phyloP scores from a whole-genome alignment of 2,797 vertebrate species.

The Pogonophryne albipinna region DNA sequence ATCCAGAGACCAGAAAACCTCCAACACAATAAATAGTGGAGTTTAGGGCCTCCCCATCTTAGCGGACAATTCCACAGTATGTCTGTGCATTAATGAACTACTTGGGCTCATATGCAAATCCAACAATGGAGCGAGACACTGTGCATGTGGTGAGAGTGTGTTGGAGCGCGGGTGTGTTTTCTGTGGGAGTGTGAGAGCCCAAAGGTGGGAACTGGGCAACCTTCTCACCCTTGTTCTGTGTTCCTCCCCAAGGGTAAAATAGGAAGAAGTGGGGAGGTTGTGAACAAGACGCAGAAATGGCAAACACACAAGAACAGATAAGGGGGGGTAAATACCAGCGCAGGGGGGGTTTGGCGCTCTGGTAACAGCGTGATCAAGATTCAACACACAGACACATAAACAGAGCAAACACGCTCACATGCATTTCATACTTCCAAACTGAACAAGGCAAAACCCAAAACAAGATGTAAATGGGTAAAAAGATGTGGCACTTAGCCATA shows the following conservation, averaged over 20 bases:
- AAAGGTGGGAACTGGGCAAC: conserved; percentile 87
- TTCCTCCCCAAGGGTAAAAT: conserved; percentile 66
- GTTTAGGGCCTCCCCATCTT: conserved; percentile 49
- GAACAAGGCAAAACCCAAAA: conserved; percentile 43
- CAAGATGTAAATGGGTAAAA: conserved; percentile 69
- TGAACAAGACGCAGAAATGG: conserved; percentile 62
- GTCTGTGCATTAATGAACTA: conserved; percentile 78
- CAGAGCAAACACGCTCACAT: conserved; percentile 49
- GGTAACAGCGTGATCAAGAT: conserved; percentile 72
- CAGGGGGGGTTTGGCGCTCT: conserved; percentile 61
- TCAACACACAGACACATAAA: conserved; percentile 62
- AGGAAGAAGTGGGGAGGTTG: conserved; percentile 66
- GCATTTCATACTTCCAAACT: conserved; percentile 53
- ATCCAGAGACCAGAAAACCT: conserved; percentile 57
- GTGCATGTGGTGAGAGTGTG: conserved; percentile 65
- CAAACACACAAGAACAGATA: conserved; percentile 68
- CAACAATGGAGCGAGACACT: conserved; percentile 58
- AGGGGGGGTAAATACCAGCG: conserved; percentile 68
- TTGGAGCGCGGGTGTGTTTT: conserved; percentile 54
- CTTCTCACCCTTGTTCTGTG: conserved; percentile 83
- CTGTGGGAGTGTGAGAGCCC: conserved; percentile 67
- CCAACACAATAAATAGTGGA: conserved; percentile 50
- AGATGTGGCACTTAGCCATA: conserved; percentile 74
- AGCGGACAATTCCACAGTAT: conserved; percentile 73
- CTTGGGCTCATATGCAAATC: conserved; percentile 74